phyloP scores from a whole-genome alignment of 2,888 invertebrate genomes.

The Apodemia mormo region DNA sequence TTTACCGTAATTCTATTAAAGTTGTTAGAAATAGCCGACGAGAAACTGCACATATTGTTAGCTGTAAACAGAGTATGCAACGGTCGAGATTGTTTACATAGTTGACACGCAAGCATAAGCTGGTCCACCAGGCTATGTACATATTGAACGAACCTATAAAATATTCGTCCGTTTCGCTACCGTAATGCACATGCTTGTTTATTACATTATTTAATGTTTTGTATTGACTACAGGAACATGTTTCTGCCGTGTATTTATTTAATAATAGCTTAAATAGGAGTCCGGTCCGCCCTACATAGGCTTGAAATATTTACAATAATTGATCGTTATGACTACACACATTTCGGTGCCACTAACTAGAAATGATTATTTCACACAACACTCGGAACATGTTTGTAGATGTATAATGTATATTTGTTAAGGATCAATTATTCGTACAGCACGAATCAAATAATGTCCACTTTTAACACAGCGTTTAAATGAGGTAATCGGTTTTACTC shows the following conservation, averaged over 20 bases:
- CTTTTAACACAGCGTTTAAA: too few species aligned
- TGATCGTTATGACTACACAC: neutral
- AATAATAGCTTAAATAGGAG: neutral
- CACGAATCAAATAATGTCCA: too few species aligned
- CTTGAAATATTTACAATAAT: neutral
- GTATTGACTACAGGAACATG: neutral
- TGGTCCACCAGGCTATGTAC: slow-evolving; percentile 24
- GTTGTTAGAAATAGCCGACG: slow-evolving; percentile 4
- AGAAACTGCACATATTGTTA: slow-evolving; percentile 20
- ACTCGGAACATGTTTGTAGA: too few species aligned
- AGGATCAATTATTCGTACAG: too few species aligned
- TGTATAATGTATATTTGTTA: too few species aligned
- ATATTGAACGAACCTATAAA: slow-evolving; percentile 28
- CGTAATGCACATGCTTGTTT: neutral
- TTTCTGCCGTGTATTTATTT: neutral
- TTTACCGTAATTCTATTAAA: slow-evolving; percentile 17
- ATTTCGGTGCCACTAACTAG: neutral
- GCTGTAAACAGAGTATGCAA: slow-evolving; percentile 30
- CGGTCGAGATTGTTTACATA: slow-evolving; percentile 53
- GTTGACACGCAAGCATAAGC: slow-evolving; percentile 48
- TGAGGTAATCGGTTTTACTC: too few species aligned
- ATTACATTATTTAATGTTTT: slow-evolving; percentile 7
- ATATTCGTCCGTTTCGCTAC: slow-evolving; percentile 17
- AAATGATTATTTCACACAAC: neutral
- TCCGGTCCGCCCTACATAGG: neutral